These are phyloP conservation scores for Typhlichthys eigenmanni DNA, from an alignment of 2,797 vertebrate species.

Conservation along the genomic window DNA sequence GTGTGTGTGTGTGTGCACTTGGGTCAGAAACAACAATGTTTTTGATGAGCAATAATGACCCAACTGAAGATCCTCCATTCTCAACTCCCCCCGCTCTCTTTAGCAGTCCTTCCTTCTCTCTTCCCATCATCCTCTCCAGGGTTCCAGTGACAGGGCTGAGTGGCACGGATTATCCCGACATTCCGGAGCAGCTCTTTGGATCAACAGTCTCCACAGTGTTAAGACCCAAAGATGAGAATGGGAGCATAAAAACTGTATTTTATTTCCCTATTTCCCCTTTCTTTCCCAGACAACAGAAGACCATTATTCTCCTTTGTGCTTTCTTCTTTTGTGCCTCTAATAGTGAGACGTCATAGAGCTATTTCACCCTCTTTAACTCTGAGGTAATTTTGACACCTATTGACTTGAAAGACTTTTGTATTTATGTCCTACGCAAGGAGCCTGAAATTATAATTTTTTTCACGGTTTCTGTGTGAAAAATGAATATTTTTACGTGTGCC, in stretches of 20 bases:
- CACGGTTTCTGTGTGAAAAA: neutral
- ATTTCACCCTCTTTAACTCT: conserved; percentile 39
- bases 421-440: conserved; percentile 27
- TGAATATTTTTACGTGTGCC: conserved; percentile 9
- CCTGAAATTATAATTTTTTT: conserved; percentile 6
- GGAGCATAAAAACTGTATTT: conserved; percentile 24
- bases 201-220: conserved; percentile 52
- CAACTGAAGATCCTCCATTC: conserved; percentile 6
- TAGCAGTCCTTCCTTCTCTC: neutral
- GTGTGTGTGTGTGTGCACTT: conserved; percentile 15
- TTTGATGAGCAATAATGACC: neutral
- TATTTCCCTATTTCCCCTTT: conserved; percentile 18
- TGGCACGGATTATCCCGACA: conserved; percentile 65
- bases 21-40: conserved; percentile 13
- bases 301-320: conserved; percentile 49
- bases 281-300: conserved; percentile 39
- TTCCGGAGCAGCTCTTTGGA: conserved; percentile 63
- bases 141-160: conserved; percentile 53
- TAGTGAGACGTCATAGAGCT: conserved; percentile 32
- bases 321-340: conserved; percentile 56
- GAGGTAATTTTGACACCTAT: conserved; percentile 42
- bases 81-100: conserved; percentile 25
- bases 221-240: conserved; percentile 56
- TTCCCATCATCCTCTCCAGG: conserved; percentile 5
- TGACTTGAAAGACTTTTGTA: conserved; percentile 35